Conservation (phyloP, 2,888 invertebrate genomes). For the Rhaphigaster nebulosa region DNA sequence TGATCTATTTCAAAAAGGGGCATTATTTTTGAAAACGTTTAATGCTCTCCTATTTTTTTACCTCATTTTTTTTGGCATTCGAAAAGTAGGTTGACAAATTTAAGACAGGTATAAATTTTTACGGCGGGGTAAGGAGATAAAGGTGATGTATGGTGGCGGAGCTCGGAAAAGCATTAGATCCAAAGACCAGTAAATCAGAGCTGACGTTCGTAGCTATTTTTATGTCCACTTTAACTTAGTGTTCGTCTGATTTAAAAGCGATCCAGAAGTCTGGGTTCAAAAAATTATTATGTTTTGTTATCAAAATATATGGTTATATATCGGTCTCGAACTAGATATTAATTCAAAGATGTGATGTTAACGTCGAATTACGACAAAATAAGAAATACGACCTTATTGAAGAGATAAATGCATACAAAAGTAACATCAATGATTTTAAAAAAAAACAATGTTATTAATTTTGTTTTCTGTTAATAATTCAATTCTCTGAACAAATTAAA, state of each 20-base stretch:
- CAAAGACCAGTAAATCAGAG: slow-evolving; percentile 13
- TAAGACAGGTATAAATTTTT: slow-evolving; percentile 45
- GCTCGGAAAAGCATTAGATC: slow-evolving; percentile 33
- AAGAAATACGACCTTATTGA: no score
- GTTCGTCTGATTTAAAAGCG: slow-evolving; percentile 1
- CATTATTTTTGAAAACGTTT: background rate
- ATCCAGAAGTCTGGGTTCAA: background rate
- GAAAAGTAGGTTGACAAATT: slow-evolving; percentile 31
- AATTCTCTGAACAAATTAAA: no score
- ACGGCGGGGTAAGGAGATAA: slow-evolving; percentile 19
- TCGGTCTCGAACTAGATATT: background rate
- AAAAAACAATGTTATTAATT: no score
- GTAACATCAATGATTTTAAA: no score
- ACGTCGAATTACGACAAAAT: background rate
- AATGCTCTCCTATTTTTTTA: background rate
- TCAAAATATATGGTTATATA: background rate
- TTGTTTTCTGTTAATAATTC: no score
- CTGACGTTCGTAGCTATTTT: slow-evolving; percentile 16
- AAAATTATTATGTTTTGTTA: background rate
- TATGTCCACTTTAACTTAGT: slow-evolving; percentile 33
- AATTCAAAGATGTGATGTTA: background rate
- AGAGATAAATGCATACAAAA: no score
- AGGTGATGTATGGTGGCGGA: background rate
- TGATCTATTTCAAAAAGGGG: background rate
- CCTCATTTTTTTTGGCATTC: background rate